These are phyloP conservation scores for Sebastiscus albofasciatus DNA, from an alignment of 2,797 vertebrate genomes.

Conservation along the genomic window DNA sequence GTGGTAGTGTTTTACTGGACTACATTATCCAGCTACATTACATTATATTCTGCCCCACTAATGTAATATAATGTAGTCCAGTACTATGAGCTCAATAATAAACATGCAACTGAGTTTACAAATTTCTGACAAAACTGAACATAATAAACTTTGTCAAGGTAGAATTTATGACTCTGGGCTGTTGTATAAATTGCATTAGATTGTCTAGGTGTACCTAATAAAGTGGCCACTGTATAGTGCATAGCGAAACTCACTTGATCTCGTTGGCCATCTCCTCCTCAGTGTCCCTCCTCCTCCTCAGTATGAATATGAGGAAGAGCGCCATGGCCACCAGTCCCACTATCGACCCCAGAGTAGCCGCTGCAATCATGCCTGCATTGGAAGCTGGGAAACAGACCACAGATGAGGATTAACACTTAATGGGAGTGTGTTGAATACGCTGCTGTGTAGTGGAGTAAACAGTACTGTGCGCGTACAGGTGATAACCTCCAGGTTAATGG, in stretches of 20 bases:
- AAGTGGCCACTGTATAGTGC: background rate
- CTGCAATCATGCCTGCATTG: constrained; percentile 85
- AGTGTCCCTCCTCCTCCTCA: constrained; percentile 82
- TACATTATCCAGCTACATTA: no score
- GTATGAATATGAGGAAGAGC: constrained; percentile 84
- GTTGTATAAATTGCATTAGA: background rate
- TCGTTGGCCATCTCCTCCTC: constrained; percentile 94
- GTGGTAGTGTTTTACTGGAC: background rate
- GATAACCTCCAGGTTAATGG: constrained; percentile 90
- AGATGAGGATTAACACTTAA: background rate
- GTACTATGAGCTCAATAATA: no score
- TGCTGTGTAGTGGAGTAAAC: background rate
- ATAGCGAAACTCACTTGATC: constrained; percentile 89
- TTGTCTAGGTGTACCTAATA: background rate
- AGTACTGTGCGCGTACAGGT: constrained; percentile 83
- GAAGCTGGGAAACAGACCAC: constrained; percentile 75
- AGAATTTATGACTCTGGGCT: no score
- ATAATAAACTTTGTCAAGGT: background rate
- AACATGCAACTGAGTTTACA: background rate
- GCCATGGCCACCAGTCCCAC: constrained; percentile 85
- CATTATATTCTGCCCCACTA: background rate
- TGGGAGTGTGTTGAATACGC: background rate
- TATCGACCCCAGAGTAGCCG: constrained; percentile 88
- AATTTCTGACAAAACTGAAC: background rate
- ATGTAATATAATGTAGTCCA: background rate